These are phyloP conservation scores for Otolemur crassicaudatus DNA, from an alignment of 2,797 vertebrate species.

Conservation along the genomic window DNA sequence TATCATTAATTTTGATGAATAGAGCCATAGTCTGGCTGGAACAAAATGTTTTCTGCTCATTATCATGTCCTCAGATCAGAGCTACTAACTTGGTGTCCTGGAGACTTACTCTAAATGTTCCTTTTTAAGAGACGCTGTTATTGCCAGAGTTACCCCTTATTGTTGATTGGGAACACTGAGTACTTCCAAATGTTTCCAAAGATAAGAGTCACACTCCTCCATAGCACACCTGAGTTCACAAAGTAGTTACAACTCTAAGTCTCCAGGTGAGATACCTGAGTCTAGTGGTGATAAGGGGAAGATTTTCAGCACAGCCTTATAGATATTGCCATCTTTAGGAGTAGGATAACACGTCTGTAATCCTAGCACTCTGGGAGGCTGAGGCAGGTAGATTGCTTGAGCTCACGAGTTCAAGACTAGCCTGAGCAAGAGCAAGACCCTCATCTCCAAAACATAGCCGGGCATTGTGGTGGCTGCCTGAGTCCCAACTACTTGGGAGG, in stretches of 20 bases:
- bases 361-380: no score
- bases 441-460: no score
- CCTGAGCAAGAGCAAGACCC: no score
- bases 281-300: background rate
- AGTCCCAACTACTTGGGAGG: no score
- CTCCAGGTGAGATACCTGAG: background rate
- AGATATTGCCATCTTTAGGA: background rate
- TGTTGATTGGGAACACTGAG: slow-evolving; percentile 38
- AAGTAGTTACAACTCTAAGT: background rate
- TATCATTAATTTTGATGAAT: slow-evolving; percentile 48
- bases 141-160: background rate
- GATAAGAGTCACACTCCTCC: background rate
- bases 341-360: no score
- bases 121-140: background rate
- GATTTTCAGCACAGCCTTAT: background rate
- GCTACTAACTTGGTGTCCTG: background rate
- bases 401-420: no score
- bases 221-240: background rate
- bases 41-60: slow-evolving; percentile 49
- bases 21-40: slow-evolving; percentile 26
- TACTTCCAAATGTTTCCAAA: slow-evolving; percentile 47
- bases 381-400: no score
- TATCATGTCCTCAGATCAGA: slow-evolving; percentile 30
- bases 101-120: slow-evolving; percentile 49
- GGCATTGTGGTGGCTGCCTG: no score